Evolutionary conservation across 1,140 invertebrate species (phyloP).

Genomic region (Anoplophora glabripennis): DNA sequence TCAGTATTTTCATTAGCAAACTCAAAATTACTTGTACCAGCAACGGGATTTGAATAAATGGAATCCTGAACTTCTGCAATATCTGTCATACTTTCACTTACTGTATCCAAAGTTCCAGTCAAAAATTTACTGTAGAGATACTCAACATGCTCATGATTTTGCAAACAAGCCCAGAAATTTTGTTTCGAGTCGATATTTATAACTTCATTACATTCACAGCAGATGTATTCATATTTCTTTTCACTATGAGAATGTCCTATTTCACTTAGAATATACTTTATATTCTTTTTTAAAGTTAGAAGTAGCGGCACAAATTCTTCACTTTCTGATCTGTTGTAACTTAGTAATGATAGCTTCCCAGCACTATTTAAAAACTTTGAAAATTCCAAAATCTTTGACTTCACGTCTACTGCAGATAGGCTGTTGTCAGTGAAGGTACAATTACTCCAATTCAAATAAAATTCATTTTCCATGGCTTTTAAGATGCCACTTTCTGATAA

Average conservation of each 20-base stretch:
- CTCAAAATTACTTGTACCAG: neutral
- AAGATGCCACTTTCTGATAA: no score
- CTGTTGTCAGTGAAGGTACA: no score
- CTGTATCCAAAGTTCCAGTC: constrained; percentile 8
- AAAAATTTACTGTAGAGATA: constrained; percentile 21
- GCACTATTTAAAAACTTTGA: constrained; percentile 26
- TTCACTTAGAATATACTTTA: constrained; percentile 24
- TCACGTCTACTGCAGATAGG: constrained; percentile 8
- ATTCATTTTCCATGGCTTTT: constrained; percentile 4
- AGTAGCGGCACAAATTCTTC: constrained; percentile 22
- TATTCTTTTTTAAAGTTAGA: constrained; percentile 24
- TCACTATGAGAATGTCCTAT: constrained; percentile 16
- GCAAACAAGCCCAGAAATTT: constrained; percentile 28
- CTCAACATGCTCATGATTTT: constrained; percentile 36
- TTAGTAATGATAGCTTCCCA: constrained; percentile 21
- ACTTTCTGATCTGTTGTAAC: constrained; percentile 6
- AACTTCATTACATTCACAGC: constrained; percentile 25
- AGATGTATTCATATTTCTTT: constrained; percentile 17
- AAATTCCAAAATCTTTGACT: constrained; percentile 23
- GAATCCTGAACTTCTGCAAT: constrained; percentile 5
- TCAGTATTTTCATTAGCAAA: constrained; percentile 13
- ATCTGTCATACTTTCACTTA: neutral
- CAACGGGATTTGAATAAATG: neutral
- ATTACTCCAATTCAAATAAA: neutral
- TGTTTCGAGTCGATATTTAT: constrained; percentile 19